A percentile compares a stretch with the other conserved stretches of the same genome.
Conservation (phyloP, 2,113 vertebrate genomes). For the Muntiacus reevesi region DNA sequence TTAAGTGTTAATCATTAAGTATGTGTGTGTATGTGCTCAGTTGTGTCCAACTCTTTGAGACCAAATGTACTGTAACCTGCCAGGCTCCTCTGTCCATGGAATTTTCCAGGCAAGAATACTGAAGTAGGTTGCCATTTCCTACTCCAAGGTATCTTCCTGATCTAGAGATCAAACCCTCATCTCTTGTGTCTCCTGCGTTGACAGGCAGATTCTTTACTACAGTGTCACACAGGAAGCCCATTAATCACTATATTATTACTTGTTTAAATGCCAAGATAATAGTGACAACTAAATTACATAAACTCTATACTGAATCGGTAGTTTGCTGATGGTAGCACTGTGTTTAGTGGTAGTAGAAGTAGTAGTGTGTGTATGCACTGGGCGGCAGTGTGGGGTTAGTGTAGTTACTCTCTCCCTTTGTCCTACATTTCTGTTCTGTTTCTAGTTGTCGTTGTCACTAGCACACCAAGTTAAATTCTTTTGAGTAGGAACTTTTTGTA, state of each 20-base stretch:
- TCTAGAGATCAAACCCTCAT: neutral
- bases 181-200: neutral
- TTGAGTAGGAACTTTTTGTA: neutral
- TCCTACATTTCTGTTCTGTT: neutral
- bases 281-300: neutral
- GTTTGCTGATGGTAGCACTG: neutral
- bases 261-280: neutral
- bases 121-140: neutral
- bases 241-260: neutral
- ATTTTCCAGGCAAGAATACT: neutral
- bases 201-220: neutral
- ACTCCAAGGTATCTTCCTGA: neutral
- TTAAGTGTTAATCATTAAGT: neutral
- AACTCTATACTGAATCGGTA: neutral
- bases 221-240: rapidly evolving
- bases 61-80: neutral
- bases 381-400: neutral
- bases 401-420: neutral
- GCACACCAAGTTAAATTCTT: neutral
- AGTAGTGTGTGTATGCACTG: neutral
- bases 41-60: neutral
- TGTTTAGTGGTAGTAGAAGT: neutral
- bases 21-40: neutral
- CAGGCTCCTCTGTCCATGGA: neutral
- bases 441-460: neutral